phyloP scores from a whole-genome alignment of 2,113 vertebrate genomes.

The Tachysurus fulvidraco region DNA sequence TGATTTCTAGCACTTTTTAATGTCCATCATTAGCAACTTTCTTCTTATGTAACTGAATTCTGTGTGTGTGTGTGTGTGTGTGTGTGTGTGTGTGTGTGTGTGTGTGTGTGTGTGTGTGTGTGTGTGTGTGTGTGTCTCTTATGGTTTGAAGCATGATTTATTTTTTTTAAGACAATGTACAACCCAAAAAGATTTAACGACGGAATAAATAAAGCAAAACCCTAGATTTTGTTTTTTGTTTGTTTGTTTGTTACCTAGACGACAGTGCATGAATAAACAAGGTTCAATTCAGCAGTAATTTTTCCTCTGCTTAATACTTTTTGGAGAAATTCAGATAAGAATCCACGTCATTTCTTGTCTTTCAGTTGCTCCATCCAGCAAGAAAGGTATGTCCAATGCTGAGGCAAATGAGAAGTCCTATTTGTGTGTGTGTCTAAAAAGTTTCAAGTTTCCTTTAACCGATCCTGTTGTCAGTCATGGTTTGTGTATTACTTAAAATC shows the following conservation, averaged over 20 bases:
- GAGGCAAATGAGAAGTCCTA: slow-evolving; percentile 10
- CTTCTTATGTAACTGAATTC: neutral
- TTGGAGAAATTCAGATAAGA: slow-evolving; percentile 34
- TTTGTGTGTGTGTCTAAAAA: slow-evolving; percentile 34
- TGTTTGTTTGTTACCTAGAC: neutral
- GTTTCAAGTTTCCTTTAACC: neutral
- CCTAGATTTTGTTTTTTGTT: neutral
- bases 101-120: neutral
- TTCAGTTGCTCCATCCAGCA: slow-evolving; percentile 71
- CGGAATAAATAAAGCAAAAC: neutral
- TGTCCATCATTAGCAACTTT: neutral
- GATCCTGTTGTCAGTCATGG: neutral
- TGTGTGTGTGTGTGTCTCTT: neutral
- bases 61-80: neutral
- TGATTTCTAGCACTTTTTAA: slow-evolving; percentile 19
- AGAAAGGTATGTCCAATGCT: slow-evolving; percentile 67
- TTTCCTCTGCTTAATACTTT: slow-evolving; percentile 3
- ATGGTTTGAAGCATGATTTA: neutral
- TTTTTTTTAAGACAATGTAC: neutral
- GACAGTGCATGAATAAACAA: neutral
- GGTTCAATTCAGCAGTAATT: neutral
- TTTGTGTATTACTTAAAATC: neutral
- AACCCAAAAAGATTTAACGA: neutral
- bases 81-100: neutral
- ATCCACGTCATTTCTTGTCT: slow-evolving; percentile 62